Conservation (phyloP, 2,797 vertebrate genomes). For the Sebastes nivosus region DNA sequence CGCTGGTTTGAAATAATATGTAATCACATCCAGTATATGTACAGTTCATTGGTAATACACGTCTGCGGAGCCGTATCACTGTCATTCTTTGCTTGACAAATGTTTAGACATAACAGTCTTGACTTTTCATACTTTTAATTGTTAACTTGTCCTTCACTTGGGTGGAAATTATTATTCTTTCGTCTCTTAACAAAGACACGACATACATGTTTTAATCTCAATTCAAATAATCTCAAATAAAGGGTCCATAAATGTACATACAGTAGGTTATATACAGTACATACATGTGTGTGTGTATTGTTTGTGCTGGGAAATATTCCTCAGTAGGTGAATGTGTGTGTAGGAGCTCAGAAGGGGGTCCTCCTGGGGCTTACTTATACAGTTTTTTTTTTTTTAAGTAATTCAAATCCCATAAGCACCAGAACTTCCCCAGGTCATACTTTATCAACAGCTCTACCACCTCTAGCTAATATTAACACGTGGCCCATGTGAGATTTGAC, state of each 20-base stretch:
- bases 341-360: not conserved
- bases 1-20: not conserved
- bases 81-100: not conserved
- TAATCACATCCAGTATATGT: not conserved
- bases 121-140: not conserved
- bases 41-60: not conserved
- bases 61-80: not conserved
- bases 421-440: slow-evolving; percentile 36
- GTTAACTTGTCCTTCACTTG: not conserved
- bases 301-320: not conserved
- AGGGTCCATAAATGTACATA: not conserved
- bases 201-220: not conserved
- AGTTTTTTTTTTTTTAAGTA: slow-evolving; percentile 17
- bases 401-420: slow-evolving; percentile 56
- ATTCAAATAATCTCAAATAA: not conserved
- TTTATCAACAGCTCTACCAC: slow-evolving; percentile 39
- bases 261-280: not conserved
- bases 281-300: not conserved
- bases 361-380: slow-evolving; percentile 20
- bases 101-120: not conserved
- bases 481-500: slow-evolving; percentile 45
- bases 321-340: not conserved
- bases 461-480: slow-evolving; percentile 40
- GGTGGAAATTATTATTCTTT: not conserved
- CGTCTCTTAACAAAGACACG: not conserved